A percentile compares a stretch with the other conserved stretches of the same genome.
Evolutionary conservation across 2,797 vertebrate genomes (phyloP).

Genomic region (Dicrostonyx torquatus): DNA sequence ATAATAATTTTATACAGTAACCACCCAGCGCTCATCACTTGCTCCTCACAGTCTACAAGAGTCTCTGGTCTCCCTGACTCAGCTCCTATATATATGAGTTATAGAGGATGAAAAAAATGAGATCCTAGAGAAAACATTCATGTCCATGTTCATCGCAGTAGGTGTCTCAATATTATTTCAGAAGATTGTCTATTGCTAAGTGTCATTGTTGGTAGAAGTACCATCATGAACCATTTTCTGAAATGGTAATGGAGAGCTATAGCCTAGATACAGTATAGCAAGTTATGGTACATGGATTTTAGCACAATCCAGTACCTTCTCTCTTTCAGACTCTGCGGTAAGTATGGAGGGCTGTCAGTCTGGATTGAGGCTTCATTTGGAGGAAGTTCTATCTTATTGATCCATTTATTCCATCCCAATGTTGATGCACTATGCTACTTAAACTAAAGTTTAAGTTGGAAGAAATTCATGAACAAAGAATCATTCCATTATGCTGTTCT

Average conservation of each 20-base stretch:
- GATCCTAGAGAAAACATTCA: not conserved
- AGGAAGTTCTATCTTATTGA: not conserved
- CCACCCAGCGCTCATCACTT: constrained; percentile 41
- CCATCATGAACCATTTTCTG: not conserved
- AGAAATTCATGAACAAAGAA: not conserved
- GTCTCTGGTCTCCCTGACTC: constrained; percentile 35
- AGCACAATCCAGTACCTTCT: not conserved
- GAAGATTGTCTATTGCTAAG: not conserved
- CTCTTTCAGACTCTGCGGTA: not conserved
- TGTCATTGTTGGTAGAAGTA: not conserved
- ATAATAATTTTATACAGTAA: constrained; percentile 61
- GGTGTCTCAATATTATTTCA: not conserved
- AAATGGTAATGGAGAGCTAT: too few species aligned
- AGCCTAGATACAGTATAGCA: not conserved
- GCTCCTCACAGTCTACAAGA: constrained; percentile 9
- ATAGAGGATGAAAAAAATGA: not conserved
- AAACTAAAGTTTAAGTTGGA: not conserved
- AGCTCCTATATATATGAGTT: not conserved
- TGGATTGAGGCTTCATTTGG: not conserved
- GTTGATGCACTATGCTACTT: not conserved
- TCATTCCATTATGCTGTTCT: not conserved
- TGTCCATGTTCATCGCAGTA: not conserved
- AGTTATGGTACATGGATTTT: not conserved
- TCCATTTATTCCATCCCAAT: not conserved
- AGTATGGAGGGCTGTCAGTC: not conserved